Percentiles rank a stretch among this genome's conserved stretches.
These are phyloP conservation scores for Drosophila bocki DNA, from an alignment of 1,140 invertebrate species.

Conservation along the genomic window DNA sequence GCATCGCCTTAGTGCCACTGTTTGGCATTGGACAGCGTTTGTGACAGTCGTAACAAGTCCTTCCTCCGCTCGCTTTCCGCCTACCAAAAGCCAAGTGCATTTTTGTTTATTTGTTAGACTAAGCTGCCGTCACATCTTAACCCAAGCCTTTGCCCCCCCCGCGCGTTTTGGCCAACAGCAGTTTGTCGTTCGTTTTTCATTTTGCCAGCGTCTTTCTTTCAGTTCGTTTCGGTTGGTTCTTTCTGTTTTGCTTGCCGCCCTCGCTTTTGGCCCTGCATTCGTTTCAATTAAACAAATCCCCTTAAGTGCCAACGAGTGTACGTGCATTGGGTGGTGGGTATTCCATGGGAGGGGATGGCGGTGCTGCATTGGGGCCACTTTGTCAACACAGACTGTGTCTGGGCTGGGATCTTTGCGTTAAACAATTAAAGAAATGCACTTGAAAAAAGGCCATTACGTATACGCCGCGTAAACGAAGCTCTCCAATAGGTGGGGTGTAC, in stretches of 20 bases:
- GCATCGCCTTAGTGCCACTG: slow-evolving; percentile 35
- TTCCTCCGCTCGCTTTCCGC: not conserved
- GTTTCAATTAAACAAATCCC: slow-evolving; percentile 84
- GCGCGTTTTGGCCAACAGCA: slow-evolving; percentile 22
- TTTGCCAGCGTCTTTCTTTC: slow-evolving; percentile 49
- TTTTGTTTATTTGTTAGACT: slow-evolving; percentile 70
- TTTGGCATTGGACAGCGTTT: slow-evolving; percentile 62
- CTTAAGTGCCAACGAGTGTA: slow-evolving; percentile 81
- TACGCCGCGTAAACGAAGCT: slow-evolving; percentile 59
- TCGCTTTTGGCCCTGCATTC: slow-evolving; percentile 65
- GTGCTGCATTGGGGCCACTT: slow-evolving; percentile 54
- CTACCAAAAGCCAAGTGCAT: slow-evolving; percentile 55
- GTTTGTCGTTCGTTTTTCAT: slow-evolving; percentile 55
- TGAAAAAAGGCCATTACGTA: slow-evolving; percentile 72
- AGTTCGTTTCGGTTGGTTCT: slow-evolving; percentile 47
- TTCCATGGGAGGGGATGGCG: not conserved
- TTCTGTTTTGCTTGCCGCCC: slow-evolving; percentile 36
- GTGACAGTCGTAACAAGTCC: slow-evolving; percentile 52
- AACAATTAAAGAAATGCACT: slow-evolving; percentile 78
- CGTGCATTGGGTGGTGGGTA: slow-evolving; percentile 42
- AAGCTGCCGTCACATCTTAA: slow-evolving; percentile 48
- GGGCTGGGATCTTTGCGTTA: slow-evolving; percentile 58
- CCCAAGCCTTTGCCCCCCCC: slow-evolving; percentile 5
- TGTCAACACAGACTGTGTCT: slow-evolving; percentile 74
- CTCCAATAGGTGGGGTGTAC: not conserved